Evolutionary conservation across 2,113 vertebrate species (phyloP).

Genomic region (Megaptera novaeangliae): DNA sequence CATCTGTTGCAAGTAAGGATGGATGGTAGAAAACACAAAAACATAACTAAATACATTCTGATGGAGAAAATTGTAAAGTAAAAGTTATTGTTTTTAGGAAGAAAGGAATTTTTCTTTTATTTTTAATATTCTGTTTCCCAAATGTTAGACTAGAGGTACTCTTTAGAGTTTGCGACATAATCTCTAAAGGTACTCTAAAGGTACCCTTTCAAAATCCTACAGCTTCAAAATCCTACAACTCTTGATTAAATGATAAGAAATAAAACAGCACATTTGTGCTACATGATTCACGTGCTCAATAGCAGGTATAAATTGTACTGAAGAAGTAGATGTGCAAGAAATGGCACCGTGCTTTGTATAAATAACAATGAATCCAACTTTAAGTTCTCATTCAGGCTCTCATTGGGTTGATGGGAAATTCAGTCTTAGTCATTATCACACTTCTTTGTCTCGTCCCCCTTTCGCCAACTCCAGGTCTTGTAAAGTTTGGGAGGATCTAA

Average conservation of each 20-base stretch:
- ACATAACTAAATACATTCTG: not conserved
- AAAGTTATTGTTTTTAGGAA: slow-evolving; percentile 33
- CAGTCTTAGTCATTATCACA: not conserved
- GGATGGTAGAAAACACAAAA: slow-evolving; percentile 1
- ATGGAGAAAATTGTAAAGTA: not conserved
- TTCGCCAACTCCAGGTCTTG: not conserved
- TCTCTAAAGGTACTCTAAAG: not conserved
- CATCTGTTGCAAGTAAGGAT: not conserved
- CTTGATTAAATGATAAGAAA: slow-evolving; percentile 50
- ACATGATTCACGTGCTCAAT: not conserved
- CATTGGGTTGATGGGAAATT: not conserved
- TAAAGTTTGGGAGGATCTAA: not conserved
- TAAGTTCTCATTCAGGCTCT: not conserved
- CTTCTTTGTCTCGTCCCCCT: rapidly evolving
- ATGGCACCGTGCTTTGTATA: not conserved
- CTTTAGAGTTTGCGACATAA: no score
- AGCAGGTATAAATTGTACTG: not conserved
- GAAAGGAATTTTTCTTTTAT: not conserved
- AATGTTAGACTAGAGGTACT: slow-evolving; percentile 26
- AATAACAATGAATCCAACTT: not conserved
- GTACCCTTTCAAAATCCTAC: slow-evolving; percentile 4
- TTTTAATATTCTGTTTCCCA: not conserved
- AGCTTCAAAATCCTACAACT: not conserved
- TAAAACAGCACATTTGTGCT: not conserved
- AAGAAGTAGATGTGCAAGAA: not conserved